Evolutionary conservation across 1,140 invertebrate species (phyloP).

Genomic region (Drosophila navojoa): DNA sequence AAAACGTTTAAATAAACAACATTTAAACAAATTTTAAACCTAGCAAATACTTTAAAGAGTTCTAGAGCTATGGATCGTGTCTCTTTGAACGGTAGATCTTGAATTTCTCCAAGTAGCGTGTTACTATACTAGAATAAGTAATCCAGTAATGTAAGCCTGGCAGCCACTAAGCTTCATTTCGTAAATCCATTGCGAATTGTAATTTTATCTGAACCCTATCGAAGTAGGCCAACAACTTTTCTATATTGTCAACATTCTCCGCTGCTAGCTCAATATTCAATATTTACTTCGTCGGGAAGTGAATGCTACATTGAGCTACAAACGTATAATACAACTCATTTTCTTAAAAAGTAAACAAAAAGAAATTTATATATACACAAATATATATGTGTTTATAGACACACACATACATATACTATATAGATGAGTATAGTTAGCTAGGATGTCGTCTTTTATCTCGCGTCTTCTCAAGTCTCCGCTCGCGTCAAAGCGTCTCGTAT

Average conservation of each 20-base stretch:
- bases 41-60: no score
- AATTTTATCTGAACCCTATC: no score
- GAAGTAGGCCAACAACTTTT: conserved; percentile 10
- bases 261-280: neutral
- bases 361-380: no score
- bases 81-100: no score
- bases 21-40: conserved; percentile 1
- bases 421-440: conserved; percentile 2
- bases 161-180: no score
- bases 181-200: no score
- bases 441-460: conserved; percentile 64
- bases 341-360: neutral
- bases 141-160: no score
- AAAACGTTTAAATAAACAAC: conserved; percentile 23
- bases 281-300: neutral
- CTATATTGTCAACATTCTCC: neutral
- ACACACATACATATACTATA: neutral
- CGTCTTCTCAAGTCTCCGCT: conserved; percentile 42
- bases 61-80: no score
- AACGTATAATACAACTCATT: neutral
- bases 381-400: no score
- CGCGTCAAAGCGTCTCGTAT: conserved; percentile 64
- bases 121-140: no score
- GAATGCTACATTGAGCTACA: neutral
- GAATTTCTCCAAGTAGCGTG: no score